These are phyloP conservation scores for Calameuta filiformis DNA, from an alignment of 2,888 invertebrate species.

Conservation along the genomic window DNA sequence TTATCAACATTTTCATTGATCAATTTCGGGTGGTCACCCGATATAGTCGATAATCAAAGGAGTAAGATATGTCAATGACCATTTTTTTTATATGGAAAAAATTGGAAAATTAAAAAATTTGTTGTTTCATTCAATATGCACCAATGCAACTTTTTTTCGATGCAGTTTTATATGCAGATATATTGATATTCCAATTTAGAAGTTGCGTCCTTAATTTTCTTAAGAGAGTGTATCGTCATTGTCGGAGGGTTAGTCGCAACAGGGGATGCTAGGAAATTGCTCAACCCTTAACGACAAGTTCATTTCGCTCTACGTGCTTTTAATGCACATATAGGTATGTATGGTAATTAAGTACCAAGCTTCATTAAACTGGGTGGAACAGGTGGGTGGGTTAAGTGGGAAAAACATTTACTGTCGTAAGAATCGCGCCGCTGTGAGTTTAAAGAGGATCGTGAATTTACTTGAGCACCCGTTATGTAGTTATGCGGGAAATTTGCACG, in stretches of 20 bases:
- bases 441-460: neutral
- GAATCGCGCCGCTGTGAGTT: neutral
- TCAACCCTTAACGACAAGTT: neutral
- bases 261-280: neutral
- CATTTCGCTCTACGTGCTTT: neutral
- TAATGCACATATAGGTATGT: neutral
- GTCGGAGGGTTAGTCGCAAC: neutral
- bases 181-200: neutral
- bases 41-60: neutral
- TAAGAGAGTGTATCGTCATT: neutral
- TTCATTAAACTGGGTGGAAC: constrained; percentile 6
- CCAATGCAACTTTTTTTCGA: neutral
- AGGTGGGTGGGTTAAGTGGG: neutral
- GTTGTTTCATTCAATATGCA: neutral
- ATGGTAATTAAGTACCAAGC: neutral
- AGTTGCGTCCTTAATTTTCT: neutral
- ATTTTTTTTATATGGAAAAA: too few species aligned
- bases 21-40: neutral
- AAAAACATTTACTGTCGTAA: neutral
- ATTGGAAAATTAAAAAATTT: too few species aligned
- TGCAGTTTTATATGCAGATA: neutral
- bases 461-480: neutral
- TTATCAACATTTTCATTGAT: neutral
- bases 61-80: neutral
- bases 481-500: neutral